Percentiles rank a stretch among this genome's conserved stretches.
phyloP scores from a whole-genome alignment of 2,113 vertebrate species.

The Entosphenus tridentatus region DNA sequence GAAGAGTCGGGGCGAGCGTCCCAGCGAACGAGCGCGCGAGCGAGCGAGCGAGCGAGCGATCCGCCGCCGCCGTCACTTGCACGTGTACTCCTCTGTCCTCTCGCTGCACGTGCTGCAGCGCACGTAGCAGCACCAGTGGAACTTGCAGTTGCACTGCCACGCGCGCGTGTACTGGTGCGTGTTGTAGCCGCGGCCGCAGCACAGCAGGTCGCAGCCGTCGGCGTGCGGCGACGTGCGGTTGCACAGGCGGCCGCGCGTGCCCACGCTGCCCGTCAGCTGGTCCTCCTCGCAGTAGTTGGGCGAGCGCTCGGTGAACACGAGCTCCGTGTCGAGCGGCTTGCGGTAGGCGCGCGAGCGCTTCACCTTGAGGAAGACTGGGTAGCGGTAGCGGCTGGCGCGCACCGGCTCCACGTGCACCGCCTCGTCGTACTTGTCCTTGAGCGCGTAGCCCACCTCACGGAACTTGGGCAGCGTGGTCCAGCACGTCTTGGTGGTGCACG shows the following conservation, averaged over 20 bases:
- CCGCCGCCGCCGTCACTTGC: constrained; percentile 4
- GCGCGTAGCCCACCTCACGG: constrained; percentile 74
- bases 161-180: constrained; percentile 10
- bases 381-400: constrained; percentile 57
- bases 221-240: background rate
- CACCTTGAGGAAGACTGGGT: constrained; percentile 85
- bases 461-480: constrained; percentile 95
- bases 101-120: constrained; percentile 10
- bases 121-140: constrained; percentile 14
- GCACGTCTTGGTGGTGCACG: constrained; percentile 90
- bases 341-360: constrained; percentile 17
- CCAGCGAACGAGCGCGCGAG: too few species aligned
- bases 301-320: constrained; percentile 11
- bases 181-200: constrained; percentile 13
- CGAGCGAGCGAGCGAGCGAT: too few species aligned
- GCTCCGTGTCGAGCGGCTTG: constrained; percentile 8
- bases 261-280: constrained; percentile 7
- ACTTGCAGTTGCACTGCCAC: constrained; percentile 15
- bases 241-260: constrained; percentile 8
- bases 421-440: constrained; percentile 88
- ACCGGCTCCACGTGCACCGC: constrained; percentile 88
- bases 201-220: constrained; percentile 10
- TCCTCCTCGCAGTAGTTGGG: constrained; percentile 13
- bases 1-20: too few species aligned
- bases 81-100: constrained; percentile 10